Evolutionary conservation across 2,113 vertebrate genomes (phyloP), one percentile per base, ranked within the genome.

Genomic region (Raphicerus campestris): DNA sequence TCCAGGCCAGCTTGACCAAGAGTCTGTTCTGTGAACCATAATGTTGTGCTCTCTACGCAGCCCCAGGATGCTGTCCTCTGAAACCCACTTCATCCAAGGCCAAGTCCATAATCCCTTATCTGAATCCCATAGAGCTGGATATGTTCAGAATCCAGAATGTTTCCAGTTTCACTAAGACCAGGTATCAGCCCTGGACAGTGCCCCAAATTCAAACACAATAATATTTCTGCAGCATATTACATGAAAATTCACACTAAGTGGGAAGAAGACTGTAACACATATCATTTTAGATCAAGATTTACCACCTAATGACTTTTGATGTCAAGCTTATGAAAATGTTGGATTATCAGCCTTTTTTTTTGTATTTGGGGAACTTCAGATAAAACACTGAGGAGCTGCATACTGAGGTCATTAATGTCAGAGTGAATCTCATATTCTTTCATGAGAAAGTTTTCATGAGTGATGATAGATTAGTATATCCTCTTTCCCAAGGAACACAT

Each of bases 281-380:
- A 63, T 78, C 13, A 8, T 39, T 94, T 87, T 91, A 92, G n/a
- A 17, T 92, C 30, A 89, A 55, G 35, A 89, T 82, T 96, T 95
- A 35, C 39, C 53, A 95, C 70, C 60, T 84, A 49, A 55, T 89
- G 80, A 90, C 56, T 95, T 96, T 80, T 91, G 11, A 89, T 55
- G 35, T 83, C 53, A 87, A 95, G 56, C 58, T 87, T 91, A 32
- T 87, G 73, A 87, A 96, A 94, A 87, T 77, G 83, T 35, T 39
- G 28, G 49, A 58, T 95, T 58, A 94, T 89, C 56, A 91, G 39
- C 95, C 83, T 26, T 63, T 87, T 22, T 20, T 58, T 58, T 15
- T 24, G 30, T 15, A 63, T 58, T 7, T 75, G 35, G 82, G 10
- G 6, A 85, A 86, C 49, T 92, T 96, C 32, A 91, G 55, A 32